Base-by-base conservation (phyloP, 2,113 vertebrate species). In the Anarrhichthys ocellatus region DNA sequence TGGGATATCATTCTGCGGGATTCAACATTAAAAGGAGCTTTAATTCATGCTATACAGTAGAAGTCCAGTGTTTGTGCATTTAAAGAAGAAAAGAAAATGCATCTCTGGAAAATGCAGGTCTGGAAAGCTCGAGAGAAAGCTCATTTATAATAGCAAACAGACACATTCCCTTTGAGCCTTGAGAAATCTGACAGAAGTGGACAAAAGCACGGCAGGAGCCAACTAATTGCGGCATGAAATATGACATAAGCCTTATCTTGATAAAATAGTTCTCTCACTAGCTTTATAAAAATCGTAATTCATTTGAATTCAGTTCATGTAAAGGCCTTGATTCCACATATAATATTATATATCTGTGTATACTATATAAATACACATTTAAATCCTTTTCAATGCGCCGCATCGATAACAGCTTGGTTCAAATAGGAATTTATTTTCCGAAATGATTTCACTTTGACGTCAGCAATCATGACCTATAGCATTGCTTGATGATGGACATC, bases 151-250 rank as follows among this genome's bases (percentile, higher is more conserved):
- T 22, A 64, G 46, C 68, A 68, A 86, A 76, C 18, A 77, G 76
- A 85, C 44, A 59, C 36, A 84, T 88, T 90, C 79, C 73, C 76
- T 84, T 87, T 86, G 14, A 88, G 77, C 24, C 72, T 42, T 20
- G 76, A 87, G 10, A 87, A 73, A 75, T 63, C 76, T 56, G 17
- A 73, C 38, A 66, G 0, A 24, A 48, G 32, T 36, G 59, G 42
- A 66, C 59, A 69, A 78, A 83, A 73, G 48, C 29, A 63, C 29
- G 2, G 38, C 4, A 38, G 38, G 9, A 82, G 59, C 36, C 78
- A 80, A 68, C 64, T 40, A 9, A 48, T 50, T 52, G 68, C 4
- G 63, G 46, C 81, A 78, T 83, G 63, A 66, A 76, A 40, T 50
- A 81, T 61, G 9, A 84, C 58, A 85, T 66, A 69, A 68, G 72